phyloP scores from a whole-genome alignment of 2,113 vertebrate genomes.

The Misgurnus anguillicaudatus region DNA sequence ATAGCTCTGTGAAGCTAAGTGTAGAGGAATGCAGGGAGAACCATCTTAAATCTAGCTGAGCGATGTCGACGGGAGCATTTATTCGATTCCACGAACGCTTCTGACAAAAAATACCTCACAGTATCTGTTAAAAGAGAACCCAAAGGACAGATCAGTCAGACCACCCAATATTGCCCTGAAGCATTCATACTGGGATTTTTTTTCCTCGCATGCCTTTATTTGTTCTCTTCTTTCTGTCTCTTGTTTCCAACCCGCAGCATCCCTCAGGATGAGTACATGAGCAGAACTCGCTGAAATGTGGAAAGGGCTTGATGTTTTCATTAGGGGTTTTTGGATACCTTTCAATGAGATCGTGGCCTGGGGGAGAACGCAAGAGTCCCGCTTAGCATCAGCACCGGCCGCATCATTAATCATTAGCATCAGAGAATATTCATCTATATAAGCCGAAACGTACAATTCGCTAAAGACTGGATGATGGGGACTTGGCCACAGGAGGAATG shows the following conservation, averaged over 20 bases:
- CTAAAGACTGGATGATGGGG: constrained; percentile 35
- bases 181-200: constrained; percentile 33
- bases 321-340: constrained; percentile 41
- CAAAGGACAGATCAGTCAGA: constrained; percentile 43
- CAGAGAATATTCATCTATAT: constrained; percentile 39
- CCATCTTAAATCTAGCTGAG: constrained; percentile 26
- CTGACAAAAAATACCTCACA: constrained; percentile 12
- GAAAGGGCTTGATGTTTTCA: constrained; percentile 54
- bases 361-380: constrained; percentile 45
- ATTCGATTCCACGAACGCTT: constrained; percentile 26
- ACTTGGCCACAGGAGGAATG: constrained; percentile 31
- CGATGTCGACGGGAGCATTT: constrained; percentile 17
- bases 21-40: constrained; percentile 28
- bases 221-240: constrained; percentile 47
- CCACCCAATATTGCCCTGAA: constrained; percentile 47
- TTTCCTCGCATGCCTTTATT: constrained; percentile 47
- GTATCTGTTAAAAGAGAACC: constrained; percentile 35
- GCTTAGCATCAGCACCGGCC: constrained; percentile 33
- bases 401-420: constrained; percentile 51
- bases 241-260: constrained; percentile 46
- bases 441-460: constrained; percentile 43
- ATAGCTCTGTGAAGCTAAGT: constrained; percentile 1
- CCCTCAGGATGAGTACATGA: constrained; percentile 52
- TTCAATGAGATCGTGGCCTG: constrained; percentile 43
- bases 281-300: constrained; percentile 50